A percentile compares a stretch with the other conserved stretches of the same genome.
Evolutionary conservation across 2,797 vertebrate species (phyloP).

Genomic region (Scomberomorus guttatus): DNA sequence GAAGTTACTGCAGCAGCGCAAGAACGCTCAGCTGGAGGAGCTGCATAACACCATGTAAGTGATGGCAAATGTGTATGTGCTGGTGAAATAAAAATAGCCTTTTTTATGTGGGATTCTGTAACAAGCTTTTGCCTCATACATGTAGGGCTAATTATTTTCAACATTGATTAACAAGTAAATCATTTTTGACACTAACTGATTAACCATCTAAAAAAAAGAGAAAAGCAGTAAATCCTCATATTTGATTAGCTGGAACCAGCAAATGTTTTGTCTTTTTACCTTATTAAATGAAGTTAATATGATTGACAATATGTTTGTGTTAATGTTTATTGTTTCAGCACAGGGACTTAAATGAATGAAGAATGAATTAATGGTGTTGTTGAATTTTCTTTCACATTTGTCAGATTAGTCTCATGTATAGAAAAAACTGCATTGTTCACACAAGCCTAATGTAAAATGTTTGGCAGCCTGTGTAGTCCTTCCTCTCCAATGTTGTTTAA

Average conservation of each 20-base stretch:
- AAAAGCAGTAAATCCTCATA: background rate
- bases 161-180: background rate
- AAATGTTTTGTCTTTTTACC: background rate
- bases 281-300: background rate
- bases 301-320: no score
- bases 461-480: background rate
- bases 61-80: background rate
- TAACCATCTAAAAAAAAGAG: no score
- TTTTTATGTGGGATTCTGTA: background rate
- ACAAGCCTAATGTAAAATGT: background rate
- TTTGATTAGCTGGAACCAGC: background rate
- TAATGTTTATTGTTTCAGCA: no score
- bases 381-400: background rate
- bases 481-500: background rate
- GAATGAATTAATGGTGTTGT: background rate
- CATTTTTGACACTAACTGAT: no score
- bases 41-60: conserved; percentile 79
- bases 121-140: background rate
- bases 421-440: background rate
- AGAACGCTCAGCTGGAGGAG: conserved; percentile 69
- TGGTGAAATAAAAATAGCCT: background rate
- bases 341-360: no score
- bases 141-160: no score
- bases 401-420: background rate
- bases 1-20: conserved; percentile 62